phyloP scores from a whole-genome alignment of 2,113 vertebrate species.

The Catharus bicknelli region DNA sequence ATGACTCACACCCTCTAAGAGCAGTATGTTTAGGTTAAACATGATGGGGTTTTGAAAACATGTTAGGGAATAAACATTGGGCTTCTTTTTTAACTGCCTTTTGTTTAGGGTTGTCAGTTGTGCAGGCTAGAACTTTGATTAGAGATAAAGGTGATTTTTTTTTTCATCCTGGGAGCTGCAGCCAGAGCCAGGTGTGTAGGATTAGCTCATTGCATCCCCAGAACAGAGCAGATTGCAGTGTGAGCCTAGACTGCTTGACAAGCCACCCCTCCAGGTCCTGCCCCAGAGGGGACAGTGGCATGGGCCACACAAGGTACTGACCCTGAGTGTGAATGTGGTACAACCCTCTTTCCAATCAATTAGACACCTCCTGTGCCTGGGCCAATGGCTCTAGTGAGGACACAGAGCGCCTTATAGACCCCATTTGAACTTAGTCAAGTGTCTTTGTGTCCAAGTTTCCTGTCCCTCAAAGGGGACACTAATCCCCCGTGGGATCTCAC shows the following conservation, averaged over 20 bases:
- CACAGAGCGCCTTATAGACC: background rate
- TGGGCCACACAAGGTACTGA: background rate
- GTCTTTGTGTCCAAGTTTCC: background rate
- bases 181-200: background rate
- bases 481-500: accelerated
- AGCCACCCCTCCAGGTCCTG: background rate
- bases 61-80: background rate
- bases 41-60: background rate
- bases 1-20: background rate
- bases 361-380: background rate
- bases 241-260: accelerated
- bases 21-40: background rate
- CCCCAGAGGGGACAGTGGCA: background rate
- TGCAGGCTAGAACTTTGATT: background rate
- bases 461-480: background rate
- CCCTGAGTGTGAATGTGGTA: background rate
- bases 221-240: background rate
- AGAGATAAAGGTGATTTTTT: slow-evolving; percentile 1
- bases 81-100: background rate
- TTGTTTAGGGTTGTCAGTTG: background rate
- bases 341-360: background rate
- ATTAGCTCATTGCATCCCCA: background rate
- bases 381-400: background rate
- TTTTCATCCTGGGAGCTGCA: background rate
- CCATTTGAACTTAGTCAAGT: background rate